These are phyloP conservation scores for Microcebus tavaratra DNA, from an alignment of 2,113 vertebrate species.

Conservation along the genomic window DNA sequence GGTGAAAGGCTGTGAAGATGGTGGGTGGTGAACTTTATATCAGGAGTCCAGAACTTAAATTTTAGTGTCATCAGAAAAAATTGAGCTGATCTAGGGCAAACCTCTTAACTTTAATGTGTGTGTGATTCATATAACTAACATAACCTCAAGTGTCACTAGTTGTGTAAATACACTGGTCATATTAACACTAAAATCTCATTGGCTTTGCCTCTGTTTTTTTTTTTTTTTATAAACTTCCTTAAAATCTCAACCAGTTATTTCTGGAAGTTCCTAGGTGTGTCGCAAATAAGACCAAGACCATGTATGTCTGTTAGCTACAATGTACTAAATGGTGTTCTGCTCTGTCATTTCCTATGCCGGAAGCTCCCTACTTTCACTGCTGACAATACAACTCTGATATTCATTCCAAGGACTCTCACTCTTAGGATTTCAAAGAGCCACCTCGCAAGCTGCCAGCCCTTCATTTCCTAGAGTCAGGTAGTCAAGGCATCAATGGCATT, in stretches of 20 bases:
- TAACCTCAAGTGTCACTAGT: background rate
- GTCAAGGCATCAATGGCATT: background rate
- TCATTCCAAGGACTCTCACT: background rate
- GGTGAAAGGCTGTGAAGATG: background rate
- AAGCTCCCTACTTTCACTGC: background rate
- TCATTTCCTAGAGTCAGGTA: background rate
- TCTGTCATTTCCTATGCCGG: background rate
- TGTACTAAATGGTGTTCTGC: background rate
- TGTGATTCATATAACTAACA: background rate
- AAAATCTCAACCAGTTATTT: background rate
- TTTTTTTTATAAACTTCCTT: background rate
- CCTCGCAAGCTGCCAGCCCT: background rate
- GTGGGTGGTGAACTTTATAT: background rate
- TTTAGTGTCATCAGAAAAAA: background rate
- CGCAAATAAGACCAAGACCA: background rate
- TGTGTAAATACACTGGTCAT: background rate
- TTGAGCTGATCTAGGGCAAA: background rate
- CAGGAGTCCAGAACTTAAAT: background rate
- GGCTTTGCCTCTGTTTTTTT: background rate
- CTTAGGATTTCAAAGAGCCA: background rate
- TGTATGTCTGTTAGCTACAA: too few species aligned
- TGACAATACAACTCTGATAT: background rate
- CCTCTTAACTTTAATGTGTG: background rate
- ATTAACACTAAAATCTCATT: background rate
- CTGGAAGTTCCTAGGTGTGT: background rate